Evolutionary conservation across 2,113 vertebrate species (phyloP).

Genomic region (Actenoides lindsayi): DNA sequence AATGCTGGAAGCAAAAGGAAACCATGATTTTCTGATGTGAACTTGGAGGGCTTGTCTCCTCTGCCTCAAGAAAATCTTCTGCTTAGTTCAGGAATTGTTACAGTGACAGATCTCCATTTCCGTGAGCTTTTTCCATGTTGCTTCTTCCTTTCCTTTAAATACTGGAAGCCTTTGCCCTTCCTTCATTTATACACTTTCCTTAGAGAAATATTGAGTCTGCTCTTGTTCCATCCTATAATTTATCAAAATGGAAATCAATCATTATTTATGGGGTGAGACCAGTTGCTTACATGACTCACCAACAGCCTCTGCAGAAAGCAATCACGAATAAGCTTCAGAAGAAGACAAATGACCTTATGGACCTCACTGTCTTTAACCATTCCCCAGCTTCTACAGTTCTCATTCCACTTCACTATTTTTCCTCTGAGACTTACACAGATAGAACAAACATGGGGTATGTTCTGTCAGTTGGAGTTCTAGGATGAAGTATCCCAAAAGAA

Average conservation of each 20-base stretch:
- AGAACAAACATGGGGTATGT: not conserved
- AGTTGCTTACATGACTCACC: not conserved
- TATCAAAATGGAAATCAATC: not conserved
- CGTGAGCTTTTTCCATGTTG: not conserved
- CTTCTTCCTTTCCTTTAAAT: not conserved
- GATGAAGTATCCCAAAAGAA: not conserved
- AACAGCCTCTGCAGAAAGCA: not conserved
- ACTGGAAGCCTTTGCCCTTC: not conserved
- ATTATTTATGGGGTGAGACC: not conserved
- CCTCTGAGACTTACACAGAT: not conserved
- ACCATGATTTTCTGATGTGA: not conserved
- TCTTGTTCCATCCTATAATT: not conserved
- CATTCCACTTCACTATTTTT: not conserved
- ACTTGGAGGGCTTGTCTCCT: not conserved
- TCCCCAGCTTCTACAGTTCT: not conserved
- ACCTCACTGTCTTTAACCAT: not conserved
- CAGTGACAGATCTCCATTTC: not conserved
- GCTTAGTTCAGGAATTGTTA: not conserved
- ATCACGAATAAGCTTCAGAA: not conserved
- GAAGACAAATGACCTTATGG: not conserved
- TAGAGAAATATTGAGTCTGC: not conserved
- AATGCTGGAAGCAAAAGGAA: not conserved
- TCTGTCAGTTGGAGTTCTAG: not conserved
- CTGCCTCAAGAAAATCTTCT: not conserved
- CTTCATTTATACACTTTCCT: not conserved